phyloP scores from a whole-genome alignment of 2,888 invertebrate species.

The Macrophya alboannulata region DNA sequence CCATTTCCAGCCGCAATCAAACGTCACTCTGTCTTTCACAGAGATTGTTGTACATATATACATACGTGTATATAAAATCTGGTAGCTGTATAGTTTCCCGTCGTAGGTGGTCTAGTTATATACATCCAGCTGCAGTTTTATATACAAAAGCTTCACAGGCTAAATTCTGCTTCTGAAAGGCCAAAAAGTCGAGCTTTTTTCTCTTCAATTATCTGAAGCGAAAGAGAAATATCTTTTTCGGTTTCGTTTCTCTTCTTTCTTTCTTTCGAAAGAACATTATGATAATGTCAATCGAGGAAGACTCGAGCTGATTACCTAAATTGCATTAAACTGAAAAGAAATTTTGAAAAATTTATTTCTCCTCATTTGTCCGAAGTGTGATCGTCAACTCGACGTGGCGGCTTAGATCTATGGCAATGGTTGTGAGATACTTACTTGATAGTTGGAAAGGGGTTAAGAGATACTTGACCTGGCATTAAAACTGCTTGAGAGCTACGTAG shows the following conservation, averaged over 20 bases:
- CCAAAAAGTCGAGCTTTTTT: not conserved
- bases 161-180: not conserved
- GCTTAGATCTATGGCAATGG: not conserved
- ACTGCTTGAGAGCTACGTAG: not conserved
- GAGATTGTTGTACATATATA: not conserved
- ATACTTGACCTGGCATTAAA: constrained; percentile 37
- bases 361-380: not conserved
- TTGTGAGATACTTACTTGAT: constrained; percentile 12
- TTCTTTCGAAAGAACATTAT: too few relatives aligned
- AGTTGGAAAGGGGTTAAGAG: constrained; percentile 10
- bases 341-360: not conserved
- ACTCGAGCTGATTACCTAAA: too few relatives aligned
- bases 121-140: not conserved
- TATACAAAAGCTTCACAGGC: not conserved
- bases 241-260: too few relatives aligned
- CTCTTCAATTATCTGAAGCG: not conserved
- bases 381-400: not conserved
- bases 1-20: constrained; percentile 26
- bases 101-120: not conserved
- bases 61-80: not conserved
- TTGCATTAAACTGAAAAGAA: not conserved
- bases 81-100: not conserved
- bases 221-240: too few relatives aligned
- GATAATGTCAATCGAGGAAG: too few relatives aligned
- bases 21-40: not conserved